Evolutionary conservation across 2,888 invertebrate species (phyloP).

Genomic region (Dryobota labecula): DNA sequence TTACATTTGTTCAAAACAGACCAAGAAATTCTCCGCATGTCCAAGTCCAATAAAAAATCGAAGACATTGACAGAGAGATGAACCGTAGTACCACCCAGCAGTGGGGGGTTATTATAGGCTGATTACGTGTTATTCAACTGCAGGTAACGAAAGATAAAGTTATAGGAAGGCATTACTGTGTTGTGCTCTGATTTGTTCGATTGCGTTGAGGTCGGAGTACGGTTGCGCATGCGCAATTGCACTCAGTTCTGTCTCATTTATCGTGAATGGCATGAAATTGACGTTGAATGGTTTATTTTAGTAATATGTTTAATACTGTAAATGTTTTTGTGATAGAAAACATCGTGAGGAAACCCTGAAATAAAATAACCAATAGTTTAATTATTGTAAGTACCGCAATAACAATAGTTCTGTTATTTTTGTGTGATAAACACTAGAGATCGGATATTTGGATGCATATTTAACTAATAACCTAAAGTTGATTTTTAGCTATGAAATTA

Average conservation of each 20-base stretch:
- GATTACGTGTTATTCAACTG: slow-evolving; percentile 7
- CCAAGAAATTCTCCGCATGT: no score
- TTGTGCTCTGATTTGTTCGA: slow-evolving; percentile 58
- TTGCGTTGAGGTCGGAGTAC: slow-evolving; percentile 51
- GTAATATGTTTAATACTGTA: not conserved
- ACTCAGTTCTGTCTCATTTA: slow-evolving; percentile 22
- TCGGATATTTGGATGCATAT: no score
- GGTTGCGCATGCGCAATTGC: slow-evolving; percentile 29
- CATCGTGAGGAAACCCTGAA: not conserved
- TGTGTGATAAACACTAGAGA: no score
- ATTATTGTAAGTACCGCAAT: not conserved
- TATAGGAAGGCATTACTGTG: slow-evolving; percentile 17
- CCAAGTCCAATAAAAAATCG: no score
- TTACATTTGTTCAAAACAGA: no score
- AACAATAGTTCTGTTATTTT: not conserved
- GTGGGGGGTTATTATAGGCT: not conserved
- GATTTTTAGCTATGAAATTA: no score
- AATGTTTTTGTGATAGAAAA: not conserved
- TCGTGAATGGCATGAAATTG: slow-evolving; percentile 2
- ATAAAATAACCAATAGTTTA: not conserved
- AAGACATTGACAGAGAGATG: no score
- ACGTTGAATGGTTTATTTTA: slow-evolving; percentile 6
- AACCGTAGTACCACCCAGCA: no score
- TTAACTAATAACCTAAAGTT: no score
- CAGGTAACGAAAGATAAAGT: slow-evolving; percentile 19